A percentile compares a stretch with the other conserved stretches of the same genome.
Conservation (phyloP, 2,113 vertebrate genomes). For the Catharus bicknelli region DNA sequence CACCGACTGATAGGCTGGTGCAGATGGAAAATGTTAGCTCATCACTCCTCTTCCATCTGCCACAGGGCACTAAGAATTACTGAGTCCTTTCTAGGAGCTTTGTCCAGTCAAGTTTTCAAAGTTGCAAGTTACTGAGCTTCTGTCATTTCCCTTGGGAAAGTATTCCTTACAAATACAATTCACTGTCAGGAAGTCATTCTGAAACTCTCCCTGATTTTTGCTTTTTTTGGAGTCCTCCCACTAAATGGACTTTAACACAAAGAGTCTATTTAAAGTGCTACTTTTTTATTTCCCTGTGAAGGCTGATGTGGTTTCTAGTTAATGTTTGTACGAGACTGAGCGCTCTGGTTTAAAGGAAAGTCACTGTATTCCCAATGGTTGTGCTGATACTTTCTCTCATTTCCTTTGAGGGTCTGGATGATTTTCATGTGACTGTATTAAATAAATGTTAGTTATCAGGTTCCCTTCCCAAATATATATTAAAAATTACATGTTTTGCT, state of each 20-base stretch:
- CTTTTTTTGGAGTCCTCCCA: conserved; percentile 45
- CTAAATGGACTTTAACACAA: conserved; percentile 47
- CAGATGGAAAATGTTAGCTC: conserved; percentile 34
- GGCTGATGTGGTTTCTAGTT: conserved; percentile 50
- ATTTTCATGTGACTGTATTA: neutral
- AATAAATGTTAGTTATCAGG: neutral
- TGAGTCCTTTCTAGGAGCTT: conserved; percentile 2
- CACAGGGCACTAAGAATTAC: neutral
- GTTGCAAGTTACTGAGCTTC: neutral
- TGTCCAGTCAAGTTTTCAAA: neutral
- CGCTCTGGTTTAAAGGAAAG: conserved; percentile 22
- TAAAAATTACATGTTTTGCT: neutral
- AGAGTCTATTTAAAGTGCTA: conserved; percentile 42
- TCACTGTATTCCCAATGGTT: neutral
- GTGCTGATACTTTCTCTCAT: neutral
- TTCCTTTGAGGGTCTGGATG: neutral
- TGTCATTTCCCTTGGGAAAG: conserved; percentile 41
- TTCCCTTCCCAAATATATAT: neutral
- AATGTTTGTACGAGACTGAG: conserved; percentile 9
- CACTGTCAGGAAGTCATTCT: conserved; percentile 50
- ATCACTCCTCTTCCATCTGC: neutral
- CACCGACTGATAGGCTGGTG: neutral
- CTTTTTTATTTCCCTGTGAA: conserved; percentile 36
- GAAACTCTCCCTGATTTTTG: conserved; percentile 45
- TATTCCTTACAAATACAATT: conserved; percentile 59